Conservation (phyloP, 1,140 invertebrate species). For the Pomacea maculata region DNA sequence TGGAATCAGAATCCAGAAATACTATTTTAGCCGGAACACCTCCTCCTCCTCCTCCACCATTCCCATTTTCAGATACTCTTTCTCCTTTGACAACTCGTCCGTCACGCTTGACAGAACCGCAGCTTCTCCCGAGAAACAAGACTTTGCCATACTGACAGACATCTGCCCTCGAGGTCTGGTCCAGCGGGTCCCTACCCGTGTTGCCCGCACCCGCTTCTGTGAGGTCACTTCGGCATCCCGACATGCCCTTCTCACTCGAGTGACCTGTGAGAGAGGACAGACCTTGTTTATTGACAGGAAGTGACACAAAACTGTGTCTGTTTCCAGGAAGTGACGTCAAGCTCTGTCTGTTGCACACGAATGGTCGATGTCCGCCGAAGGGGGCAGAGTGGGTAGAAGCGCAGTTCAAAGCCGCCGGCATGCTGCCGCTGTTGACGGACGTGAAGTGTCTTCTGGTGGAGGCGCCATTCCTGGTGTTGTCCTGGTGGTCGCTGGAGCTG, state of each 20-base stretch:
- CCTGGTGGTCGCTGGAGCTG: background rate
- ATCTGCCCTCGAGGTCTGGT: background rate
- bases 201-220: background rate
- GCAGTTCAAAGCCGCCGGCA: background rate
- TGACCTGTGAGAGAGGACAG: background rate
- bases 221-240: background rate
- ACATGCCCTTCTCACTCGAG: background rate
- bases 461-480: background rate
- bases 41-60: background rate
- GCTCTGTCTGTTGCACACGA: background rate
- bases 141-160: background rate
- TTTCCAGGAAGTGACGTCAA: background rate
- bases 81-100: background rate
- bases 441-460: too few relatives aligned
- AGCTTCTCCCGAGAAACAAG: background rate
- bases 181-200: background rate
- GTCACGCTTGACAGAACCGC: background rate
- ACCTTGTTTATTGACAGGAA: background rate
- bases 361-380: background rate
- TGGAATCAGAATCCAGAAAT: background rate
- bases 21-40: slow-evolving; percentile 16
- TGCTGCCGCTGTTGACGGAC: background rate
- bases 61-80: background rate
- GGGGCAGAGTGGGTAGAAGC: background rate
- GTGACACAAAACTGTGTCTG: background rate